phyloP scores from a whole-genome alignment of 1,140 invertebrate species.

The Brachystomella parvula region DNA sequence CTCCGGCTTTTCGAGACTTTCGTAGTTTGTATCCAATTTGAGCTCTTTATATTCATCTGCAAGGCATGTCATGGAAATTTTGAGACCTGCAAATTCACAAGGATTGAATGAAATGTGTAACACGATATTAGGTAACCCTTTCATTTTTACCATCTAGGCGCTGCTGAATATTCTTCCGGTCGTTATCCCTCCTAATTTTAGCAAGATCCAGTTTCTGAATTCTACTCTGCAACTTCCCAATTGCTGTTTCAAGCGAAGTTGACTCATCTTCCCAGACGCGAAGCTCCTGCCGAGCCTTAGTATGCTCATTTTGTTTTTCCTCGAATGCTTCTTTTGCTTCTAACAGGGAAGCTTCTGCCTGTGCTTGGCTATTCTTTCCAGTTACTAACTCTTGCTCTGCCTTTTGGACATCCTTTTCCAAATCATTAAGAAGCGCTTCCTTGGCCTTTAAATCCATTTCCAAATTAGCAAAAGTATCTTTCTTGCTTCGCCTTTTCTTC shows the following conservation, averaged over 20 bases:
- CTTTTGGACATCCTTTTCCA: constrained; percentile 28
- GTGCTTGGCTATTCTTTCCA: constrained; percentile 70
- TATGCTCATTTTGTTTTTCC: constrained; percentile 54
- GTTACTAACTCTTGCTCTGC: constrained; percentile 54
- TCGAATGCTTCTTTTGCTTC: constrained; percentile 66
- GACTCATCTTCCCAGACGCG: constrained; percentile 44
- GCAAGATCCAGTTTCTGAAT: constrained; percentile 45
- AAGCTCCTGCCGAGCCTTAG: constrained; percentile 12
- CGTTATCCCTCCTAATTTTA: constrained; percentile 45
- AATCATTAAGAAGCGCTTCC: constrained; percentile 22
- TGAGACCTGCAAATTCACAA: too few relatives aligned
- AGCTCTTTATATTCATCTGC: neutral
- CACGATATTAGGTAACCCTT: too few relatives aligned
- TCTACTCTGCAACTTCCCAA: constrained; percentile 66
- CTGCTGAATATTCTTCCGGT: constrained; percentile 61
- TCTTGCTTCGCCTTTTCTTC: constrained; percentile 47
- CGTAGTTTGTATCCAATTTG: neutral
- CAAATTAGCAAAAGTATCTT: constrained; percentile 48
- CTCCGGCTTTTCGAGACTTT: neutral
- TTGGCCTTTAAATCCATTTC: constrained; percentile 46
- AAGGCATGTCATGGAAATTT: too few relatives aligned
- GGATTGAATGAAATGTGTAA: too few relatives aligned
- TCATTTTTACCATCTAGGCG: constrained; percentile 40
- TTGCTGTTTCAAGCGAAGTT: constrained; percentile 49
- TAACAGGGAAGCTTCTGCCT: constrained; percentile 68